These are phyloP conservation scores for Coreius guichenoti DNA, from an alignment of 2,797 vertebrate species.

Conservation along the genomic window DNA sequence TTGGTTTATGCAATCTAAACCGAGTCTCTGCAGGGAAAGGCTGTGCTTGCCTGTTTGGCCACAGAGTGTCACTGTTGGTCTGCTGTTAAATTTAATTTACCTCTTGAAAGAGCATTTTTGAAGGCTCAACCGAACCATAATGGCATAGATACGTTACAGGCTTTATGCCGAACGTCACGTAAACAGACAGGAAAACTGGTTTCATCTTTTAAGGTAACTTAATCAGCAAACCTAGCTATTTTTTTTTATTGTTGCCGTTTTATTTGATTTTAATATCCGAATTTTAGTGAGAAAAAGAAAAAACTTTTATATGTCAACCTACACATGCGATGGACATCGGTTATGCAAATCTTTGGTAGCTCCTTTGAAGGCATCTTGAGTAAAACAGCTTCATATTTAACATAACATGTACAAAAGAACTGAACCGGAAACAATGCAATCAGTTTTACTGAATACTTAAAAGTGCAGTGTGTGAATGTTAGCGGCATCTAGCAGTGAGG, in stretches of 20 bases:
- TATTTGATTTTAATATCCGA: background rate
- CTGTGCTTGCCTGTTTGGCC: constrained; percentile 22
- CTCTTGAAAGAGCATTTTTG: background rate
- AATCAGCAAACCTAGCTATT: background rate
- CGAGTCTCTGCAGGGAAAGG: background rate
- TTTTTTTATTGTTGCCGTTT: background rate
- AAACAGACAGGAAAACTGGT: background rate
- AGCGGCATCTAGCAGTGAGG: no score
- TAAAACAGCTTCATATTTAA: background rate
- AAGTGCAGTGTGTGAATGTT: no score
- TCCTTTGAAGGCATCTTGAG: background rate
- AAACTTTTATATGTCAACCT: background rate
- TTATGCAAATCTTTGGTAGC: background rate
- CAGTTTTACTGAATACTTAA: background rate
- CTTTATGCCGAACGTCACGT: no score
- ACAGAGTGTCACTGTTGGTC: constrained; percentile 37
- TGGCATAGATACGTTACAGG: background rate
- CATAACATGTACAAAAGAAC: background rate
- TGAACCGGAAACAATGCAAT: background rate
- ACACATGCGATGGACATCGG: background rate
- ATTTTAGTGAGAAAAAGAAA: background rate
- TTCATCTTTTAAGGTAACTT: background rate
- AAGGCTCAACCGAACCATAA: background rate
- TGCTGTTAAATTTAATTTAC: background rate
- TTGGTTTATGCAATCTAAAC: constrained; percentile 17